Evolutionary conservation across 2,888 invertebrate genomes (phyloP).

Genomic region (Synergus gifuensis): DNA sequence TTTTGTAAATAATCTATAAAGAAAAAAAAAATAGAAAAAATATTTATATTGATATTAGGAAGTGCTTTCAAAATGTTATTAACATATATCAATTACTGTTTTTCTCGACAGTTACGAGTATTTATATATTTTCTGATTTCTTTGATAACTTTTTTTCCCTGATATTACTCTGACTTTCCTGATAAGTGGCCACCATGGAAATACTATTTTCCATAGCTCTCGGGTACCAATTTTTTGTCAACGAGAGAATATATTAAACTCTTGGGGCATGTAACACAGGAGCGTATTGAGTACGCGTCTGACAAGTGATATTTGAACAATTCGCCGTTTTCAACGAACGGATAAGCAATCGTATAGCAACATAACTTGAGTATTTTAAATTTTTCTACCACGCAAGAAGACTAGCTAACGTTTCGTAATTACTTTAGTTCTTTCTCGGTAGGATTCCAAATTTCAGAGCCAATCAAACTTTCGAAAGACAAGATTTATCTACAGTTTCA

Average conservation of each 20-base stretch:
- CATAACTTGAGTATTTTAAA: slow-evolving; percentile 34
- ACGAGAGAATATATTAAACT: slow-evolving; percentile 17
- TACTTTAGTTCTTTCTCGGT: slow-evolving; percentile 1
- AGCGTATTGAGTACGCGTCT: slow-evolving; percentile 25
- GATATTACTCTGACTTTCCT: too few species aligned
- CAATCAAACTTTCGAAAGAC: neutral
- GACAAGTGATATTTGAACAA: slow-evolving; percentile 39
- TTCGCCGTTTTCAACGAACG: slow-evolving; percentile 29
- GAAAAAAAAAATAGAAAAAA: too few species aligned
- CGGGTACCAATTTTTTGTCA: slow-evolving; percentile 34
- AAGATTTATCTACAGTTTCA: neutral
- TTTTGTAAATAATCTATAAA: too few species aligned
- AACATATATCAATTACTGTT: too few species aligned
- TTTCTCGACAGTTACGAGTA: too few species aligned
- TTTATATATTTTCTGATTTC: too few species aligned
- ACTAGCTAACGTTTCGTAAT: slow-evolving; percentile 23
- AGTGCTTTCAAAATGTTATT: too few species aligned
- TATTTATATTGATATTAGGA: too few species aligned
- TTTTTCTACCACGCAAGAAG: slow-evolving; percentile 27
- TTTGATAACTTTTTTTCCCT: too few species aligned
- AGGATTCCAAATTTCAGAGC: neutral
- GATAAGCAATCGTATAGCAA: slow-evolving; percentile 14
- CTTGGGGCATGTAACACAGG: slow-evolving; percentile 42
- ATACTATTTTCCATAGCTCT: slow-evolving; percentile 40
- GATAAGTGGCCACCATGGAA: too few species aligned